Percentiles rank a stretch among this genome's conserved stretches.
Conservation (phyloP, 2,797 vertebrate genomes). For the Syndactyla subalaris region DNA sequence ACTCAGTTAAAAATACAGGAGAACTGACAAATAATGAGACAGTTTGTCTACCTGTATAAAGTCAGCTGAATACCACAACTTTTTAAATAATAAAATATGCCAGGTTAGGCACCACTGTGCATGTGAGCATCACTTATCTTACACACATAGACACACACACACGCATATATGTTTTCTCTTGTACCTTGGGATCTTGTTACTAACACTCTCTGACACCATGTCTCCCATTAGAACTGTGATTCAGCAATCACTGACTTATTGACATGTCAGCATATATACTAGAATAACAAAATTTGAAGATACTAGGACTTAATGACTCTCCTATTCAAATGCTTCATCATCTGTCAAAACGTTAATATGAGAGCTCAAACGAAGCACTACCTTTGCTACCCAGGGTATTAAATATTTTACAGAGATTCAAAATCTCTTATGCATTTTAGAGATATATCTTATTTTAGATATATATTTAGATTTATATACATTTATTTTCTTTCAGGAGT, state of each 20-base stretch:
- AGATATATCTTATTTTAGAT: not conserved
- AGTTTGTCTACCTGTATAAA: not conserved
- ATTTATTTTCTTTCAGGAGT: not conserved
- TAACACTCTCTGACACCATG: not conserved
- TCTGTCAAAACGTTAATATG: not conserved
- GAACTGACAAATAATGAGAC: not conserved
- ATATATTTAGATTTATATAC: not conserved
- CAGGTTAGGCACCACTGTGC: not conserved
- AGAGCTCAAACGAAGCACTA: not conserved
- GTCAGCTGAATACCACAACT: not conserved
- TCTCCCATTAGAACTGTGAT: not conserved
- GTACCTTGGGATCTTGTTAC: not conserved
- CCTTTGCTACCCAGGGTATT: not conserved
- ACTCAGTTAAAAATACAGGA: not conserved
- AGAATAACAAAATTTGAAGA: not conserved
- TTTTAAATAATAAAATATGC: not conserved
- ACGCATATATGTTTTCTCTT: not conserved
- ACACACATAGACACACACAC: not conserved
- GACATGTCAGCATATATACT: not conserved
- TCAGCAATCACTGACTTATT: not conserved
- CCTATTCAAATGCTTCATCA: not conserved
- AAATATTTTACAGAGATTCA: slow-evolving; percentile 12
- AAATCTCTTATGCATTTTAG: not conserved
- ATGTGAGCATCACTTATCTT: not conserved
- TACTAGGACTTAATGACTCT: not conserved